These are phyloP conservation scores for Imbricaverruca yamaguchii DNA, from an alignment of 2,888 invertebrate species.

Conservation along the genomic window DNA sequence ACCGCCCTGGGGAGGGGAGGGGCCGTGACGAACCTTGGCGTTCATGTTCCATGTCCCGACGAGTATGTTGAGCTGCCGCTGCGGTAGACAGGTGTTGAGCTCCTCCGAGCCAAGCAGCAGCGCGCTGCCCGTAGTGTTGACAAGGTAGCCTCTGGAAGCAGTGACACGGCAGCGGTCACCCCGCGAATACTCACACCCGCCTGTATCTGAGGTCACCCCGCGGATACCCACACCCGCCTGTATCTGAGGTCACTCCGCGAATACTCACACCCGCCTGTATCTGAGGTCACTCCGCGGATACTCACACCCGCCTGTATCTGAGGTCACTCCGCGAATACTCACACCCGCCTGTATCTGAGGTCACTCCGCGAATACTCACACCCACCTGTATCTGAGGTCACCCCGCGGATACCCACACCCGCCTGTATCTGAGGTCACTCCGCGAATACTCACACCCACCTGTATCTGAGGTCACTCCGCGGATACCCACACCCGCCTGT, in stretches of 20 bases:
- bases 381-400: neutral
- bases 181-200: neutral
- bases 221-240: too few species aligned
- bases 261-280: neutral
- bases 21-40: constrained; percentile 62
- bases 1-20: neutral
- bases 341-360: too few species aligned
- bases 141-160: neutral
- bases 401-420: neutral
- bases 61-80: constrained; percentile 75
- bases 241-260: neutral
- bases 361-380: neutral
- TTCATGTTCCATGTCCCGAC: constrained; percentile 97
- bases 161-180: neutral
- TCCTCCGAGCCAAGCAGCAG: constrained; percentile 69
- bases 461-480: neutral
- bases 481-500: neutral
- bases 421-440: neutral
- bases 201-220: too few species aligned
- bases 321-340: neutral
- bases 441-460: neutral
- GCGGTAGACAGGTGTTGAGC: constrained; percentile 75
- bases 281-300: neutral
- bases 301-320: too few species aligned
- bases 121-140: constrained; percentile 2